Conservation (phyloP, 2,113 vertebrate genomes). For the Boulengeromyrus knoepffleri region DNA sequence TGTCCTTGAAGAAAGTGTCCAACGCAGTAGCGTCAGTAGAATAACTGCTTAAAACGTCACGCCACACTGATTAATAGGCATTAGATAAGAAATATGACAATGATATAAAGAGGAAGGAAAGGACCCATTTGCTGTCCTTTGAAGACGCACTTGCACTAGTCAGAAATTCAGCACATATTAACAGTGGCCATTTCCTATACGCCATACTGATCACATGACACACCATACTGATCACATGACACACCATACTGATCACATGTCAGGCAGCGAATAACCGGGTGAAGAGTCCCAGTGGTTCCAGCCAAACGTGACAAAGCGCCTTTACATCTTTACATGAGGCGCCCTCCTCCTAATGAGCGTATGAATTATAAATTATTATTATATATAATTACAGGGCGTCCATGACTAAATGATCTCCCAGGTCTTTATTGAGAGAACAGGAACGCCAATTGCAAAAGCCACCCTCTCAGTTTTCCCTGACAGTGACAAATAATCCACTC, state of each 20-base stretch:
- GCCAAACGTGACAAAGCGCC: not conserved
- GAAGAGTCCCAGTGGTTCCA: not conserved
- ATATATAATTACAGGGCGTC: not conserved
- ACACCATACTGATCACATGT: not conserved
- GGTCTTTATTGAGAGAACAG: slow-evolving; percentile 2
- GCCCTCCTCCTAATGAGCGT: not conserved
- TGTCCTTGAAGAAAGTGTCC: not conserved
- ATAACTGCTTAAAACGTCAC: not conserved
- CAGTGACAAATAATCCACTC: not conserved
- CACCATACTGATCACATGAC: not conserved
- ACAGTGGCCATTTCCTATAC: not conserved
- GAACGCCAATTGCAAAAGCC: not conserved
- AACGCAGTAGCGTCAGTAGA: not conserved
- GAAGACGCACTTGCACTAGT: not conserved
- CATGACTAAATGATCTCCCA: not conserved
- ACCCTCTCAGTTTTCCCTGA: not conserved
- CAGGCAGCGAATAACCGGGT: not conserved
- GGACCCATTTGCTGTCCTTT: not conserved
- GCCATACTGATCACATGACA: not conserved
- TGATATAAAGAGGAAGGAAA: not conserved
- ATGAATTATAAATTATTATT: slow-evolving; percentile 16
- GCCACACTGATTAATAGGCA: not conserved
- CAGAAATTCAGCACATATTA: not conserved
- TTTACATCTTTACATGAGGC: not conserved
- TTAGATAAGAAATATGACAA: not conserved